Evolutionary conservation across 2,113 vertebrate species (phyloP).

Genomic region (Ammodytes marinus): DNA sequence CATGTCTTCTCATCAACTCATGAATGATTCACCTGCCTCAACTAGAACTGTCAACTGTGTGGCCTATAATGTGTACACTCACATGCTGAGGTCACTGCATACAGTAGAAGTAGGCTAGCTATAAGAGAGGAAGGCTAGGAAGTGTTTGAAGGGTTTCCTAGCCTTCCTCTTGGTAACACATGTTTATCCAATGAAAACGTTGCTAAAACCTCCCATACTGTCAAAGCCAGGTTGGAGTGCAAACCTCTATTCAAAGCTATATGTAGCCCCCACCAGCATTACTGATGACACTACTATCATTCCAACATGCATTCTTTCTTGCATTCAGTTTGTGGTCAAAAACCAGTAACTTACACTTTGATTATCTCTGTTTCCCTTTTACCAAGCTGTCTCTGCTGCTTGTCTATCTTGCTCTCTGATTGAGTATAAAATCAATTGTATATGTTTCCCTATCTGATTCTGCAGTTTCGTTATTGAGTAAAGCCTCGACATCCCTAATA

Average conservation of each 20-base stretch:
- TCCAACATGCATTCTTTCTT: not conserved
- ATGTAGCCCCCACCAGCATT: too few species aligned
- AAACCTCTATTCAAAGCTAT: too few species aligned
- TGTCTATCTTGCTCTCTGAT: slow-evolving; percentile 7
- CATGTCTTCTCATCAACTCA: not conserved
- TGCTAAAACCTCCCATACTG: not conserved
- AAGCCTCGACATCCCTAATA: not conserved
- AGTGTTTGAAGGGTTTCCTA: too few species aligned
- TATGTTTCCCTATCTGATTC: not conserved
- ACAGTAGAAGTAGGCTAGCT: too few species aligned
- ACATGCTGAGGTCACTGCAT: too few species aligned
- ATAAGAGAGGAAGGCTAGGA: too few species aligned
- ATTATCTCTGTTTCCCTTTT: not conserved
- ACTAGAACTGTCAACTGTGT: not conserved
- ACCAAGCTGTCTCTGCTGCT: not conserved
- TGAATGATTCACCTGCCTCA: not conserved
- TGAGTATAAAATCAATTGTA: not conserved
- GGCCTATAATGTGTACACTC: not conserved
- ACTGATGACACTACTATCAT: not conserved
- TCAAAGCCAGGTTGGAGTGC: too few species aligned
- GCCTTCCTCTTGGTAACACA: not conserved
- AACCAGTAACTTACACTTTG: not conserved
- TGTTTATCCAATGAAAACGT: not conserved
- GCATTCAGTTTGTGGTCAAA: not conserved
- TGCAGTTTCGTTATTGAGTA: not conserved